Conservation (phyloP, 2,797 vertebrate species). For the Alcedo quadribrachys region DNA sequence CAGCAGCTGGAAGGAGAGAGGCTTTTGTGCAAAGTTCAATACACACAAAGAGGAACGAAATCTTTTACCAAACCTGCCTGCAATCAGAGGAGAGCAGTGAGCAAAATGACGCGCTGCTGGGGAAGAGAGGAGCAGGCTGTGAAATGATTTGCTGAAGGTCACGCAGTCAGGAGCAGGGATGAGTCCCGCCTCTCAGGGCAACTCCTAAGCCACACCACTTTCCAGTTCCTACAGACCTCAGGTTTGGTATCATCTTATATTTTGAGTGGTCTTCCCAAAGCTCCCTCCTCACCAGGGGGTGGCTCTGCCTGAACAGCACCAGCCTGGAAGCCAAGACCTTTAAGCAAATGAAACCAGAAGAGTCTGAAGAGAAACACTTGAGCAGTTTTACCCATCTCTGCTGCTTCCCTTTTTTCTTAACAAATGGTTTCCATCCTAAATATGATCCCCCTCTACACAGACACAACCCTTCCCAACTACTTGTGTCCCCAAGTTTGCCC, state of each 20-base stretch:
- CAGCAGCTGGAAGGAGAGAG: slow-evolving; percentile 4
- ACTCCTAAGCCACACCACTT: neutral
- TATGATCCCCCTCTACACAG: neutral
- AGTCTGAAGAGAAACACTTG: neutral
- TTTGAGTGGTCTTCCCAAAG: neutral
- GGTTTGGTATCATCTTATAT: neutral
- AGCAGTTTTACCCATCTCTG: neutral
- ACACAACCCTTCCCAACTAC: neutral
- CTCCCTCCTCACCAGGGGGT: neutral
- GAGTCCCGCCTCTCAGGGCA: neutral
- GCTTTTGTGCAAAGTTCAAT: slow-evolving; percentile 53
- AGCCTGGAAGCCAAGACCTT: neutral
- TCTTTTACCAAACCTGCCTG: slow-evolving; percentile 43
- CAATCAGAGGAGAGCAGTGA: slow-evolving; percentile 35
- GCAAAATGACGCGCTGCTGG: slow-evolving; percentile 3
- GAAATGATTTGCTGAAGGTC: slow-evolving; percentile 38
- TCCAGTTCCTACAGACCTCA: neutral
- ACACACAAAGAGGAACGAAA: neutral
- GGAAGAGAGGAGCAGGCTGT: slow-evolving; percentile 9
- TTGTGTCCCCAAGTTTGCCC: neutral
- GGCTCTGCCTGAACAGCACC: neutral
- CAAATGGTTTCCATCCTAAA: slow-evolving; percentile 56
- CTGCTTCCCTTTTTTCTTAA: slow-evolving; percentile 55
- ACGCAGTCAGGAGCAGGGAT: neutral
- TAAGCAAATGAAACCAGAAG: neutral